A percentile compares a stretch with the other conserved stretches of the same genome.
phyloP scores from a whole-genome alignment of 2,797 vertebrate genomes.

The Buceros bicornis region DNA sequence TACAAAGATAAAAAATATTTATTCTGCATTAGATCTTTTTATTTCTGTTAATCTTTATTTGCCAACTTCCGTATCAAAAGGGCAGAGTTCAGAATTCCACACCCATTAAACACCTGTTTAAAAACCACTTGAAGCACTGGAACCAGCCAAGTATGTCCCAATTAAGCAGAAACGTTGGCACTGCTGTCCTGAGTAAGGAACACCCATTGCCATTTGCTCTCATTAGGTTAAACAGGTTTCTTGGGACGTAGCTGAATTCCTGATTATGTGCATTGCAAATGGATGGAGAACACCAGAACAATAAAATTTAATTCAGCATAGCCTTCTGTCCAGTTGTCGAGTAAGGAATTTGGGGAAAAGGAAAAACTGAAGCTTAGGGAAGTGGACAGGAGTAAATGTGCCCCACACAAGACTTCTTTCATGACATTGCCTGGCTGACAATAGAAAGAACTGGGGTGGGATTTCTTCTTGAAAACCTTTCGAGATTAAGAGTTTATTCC shows the following conservation, averaged over 20 bases:
- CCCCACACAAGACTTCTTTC: neutral
- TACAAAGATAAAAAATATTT: constrained; percentile 32
- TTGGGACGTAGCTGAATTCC: constrained; percentile 66
- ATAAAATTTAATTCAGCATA: constrained; percentile 49
- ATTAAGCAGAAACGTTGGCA: constrained; percentile 61
- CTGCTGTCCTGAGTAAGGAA: constrained; percentile 34
- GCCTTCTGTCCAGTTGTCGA: constrained; percentile 59
- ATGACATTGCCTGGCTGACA: neutral
- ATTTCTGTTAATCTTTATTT: constrained; percentile 55
- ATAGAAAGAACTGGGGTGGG: neutral
- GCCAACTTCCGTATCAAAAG: constrained; percentile 50
- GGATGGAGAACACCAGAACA: constrained; percentile 53
- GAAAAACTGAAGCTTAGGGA: neutral
- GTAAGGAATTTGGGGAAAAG: neutral
- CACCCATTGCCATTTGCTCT: constrained; percentile 67
- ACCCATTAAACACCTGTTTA: constrained; percentile 72
- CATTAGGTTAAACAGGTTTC: constrained; percentile 70
- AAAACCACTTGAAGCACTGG: constrained; percentile 62
- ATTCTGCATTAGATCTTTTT: constrained; percentile 7
- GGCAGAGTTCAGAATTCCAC: constrained; percentile 57
- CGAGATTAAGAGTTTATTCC: neutral
- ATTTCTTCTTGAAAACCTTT: neutral
- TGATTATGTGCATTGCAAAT: constrained; percentile 60
- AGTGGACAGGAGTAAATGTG: neutral
- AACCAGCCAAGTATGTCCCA: constrained; percentile 60